Evolutionary conservation across 1,140 invertebrate genomes (phyloP).

Genomic region (Dolichoris vasculosae): DNA sequence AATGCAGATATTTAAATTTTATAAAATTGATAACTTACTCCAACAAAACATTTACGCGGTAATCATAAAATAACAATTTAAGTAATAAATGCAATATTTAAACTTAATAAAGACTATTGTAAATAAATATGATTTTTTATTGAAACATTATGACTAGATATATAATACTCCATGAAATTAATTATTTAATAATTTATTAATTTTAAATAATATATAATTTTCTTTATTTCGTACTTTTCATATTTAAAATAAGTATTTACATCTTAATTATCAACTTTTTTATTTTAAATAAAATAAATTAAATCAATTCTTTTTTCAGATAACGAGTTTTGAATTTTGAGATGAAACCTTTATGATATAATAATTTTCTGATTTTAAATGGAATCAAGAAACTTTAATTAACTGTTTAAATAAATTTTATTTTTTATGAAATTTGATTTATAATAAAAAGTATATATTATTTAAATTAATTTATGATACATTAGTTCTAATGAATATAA

Average conservation of each 20-base stretch:
- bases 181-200: not conserved
- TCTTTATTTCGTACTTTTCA: not conserved
- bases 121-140: not conserved
- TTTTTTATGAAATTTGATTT: too few relatives aligned
- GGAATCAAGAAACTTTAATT: slow-evolving; percentile 6
- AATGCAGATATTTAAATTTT: too few relatives aligned
- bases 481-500: slow-evolving; percentile 6
- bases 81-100: not conserved
- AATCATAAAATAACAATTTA: not conserved
- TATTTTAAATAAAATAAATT: not conserved
- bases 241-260: not conserved
- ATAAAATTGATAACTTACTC: too few relatives aligned
- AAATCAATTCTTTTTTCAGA: not conserved
- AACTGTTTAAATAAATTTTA: not conserved
- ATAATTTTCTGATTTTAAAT: not conserved
- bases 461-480: not conserved
- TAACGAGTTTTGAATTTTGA: not conserved
- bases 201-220: not conserved
- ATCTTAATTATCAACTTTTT: not conserved
- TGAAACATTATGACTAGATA: not conserved
- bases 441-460: not conserved
- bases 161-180: not conserved
- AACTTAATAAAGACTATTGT: not conserved
- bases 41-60: too few relatives aligned
- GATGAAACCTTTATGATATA: not conserved